Conservation (phyloP, 2,797 vertebrate genomes). For the Calcarius lapponicus region DNA sequence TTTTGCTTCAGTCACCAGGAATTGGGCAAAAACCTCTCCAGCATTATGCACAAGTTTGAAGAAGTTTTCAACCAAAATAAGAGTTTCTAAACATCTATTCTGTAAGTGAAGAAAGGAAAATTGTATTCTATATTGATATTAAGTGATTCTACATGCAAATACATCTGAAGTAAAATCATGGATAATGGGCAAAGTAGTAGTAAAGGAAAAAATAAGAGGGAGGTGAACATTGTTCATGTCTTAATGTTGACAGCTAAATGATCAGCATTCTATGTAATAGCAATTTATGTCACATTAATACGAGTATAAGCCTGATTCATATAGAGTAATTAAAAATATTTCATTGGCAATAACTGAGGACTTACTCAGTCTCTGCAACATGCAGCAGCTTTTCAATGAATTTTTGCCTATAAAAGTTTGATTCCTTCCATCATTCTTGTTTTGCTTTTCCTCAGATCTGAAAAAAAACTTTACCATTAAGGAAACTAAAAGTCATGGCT, state of each 20-base stretch:
- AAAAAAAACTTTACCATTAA: neutral
- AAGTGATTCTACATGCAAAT: neutral
- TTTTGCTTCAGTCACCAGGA: neutral
- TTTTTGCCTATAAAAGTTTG: neutral
- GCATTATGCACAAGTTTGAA: neutral
- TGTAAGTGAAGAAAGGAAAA: neutral
- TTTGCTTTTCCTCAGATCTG: neutral
- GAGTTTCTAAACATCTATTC: neutral
- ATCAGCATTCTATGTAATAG: neutral
- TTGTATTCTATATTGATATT: neutral
- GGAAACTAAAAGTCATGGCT: neutral
- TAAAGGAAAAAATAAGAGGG: neutral
- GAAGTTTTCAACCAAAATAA: neutral
- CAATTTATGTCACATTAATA: neutral
- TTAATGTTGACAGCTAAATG: neutral
- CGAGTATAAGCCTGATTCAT: neutral
- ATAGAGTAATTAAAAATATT: neutral
- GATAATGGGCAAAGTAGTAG: neutral
- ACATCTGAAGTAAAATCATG: neutral
- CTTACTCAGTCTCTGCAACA: neutral
- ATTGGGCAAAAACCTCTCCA: neutral
- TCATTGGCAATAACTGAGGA: neutral
- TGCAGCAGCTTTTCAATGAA: neutral
- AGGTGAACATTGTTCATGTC: neutral
- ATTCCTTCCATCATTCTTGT: neutral